Evolutionary conservation across 2,797 vertebrate species (phyloP), one percentile per base, ranked within the genome.

Genomic region (Sternotherus odoratus): DNA sequence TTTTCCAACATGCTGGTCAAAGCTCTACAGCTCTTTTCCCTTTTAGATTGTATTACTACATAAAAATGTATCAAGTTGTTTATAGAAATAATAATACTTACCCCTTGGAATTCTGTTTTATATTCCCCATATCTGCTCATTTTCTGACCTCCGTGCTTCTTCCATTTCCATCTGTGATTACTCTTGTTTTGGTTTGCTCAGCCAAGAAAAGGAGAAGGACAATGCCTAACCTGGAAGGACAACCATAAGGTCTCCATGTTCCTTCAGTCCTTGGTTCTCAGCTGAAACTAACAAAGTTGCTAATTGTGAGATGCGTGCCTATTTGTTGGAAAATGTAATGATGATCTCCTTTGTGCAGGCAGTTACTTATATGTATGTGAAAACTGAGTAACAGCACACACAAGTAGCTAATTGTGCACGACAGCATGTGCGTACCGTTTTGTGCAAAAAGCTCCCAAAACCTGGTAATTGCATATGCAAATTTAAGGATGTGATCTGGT

Each of bases 1-100:
- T 51, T 90, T 46, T 94, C 95, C 95, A 93, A 85, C 93, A 86
- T 92, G 87, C 95, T 94, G 91, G 66, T 77, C 83, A 43, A 88
- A 87, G 50, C 85, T 89, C 17, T 2, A 0, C 77, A 89, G 90
- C 69, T 87, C n/a, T 90, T 89, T 82, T 13, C 81, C 16, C 33
- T 92, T 92, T 79, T 82, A 89, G 86, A 92, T n/a, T 19, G 39
- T 79, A 28, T 79, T 91, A 74, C 79, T 92, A 50, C 77, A 63
- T 86, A 93, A 95, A 28, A 93, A 39, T 39, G 24, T 36, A 77
- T 77, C 66, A 23, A 28, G 24, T 17, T 12, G 0, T 57, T 89
- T 84, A 88, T 57, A 77, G 77, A 54, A 80, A 60, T 26, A 72
- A 72, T 16, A 7, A 6, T 0, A 0, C 85, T 56, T 21, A 80